Evolutionary conservation across 2,797 vertebrate species (phyloP), one percentile per base, ranked within the genome.

Genomic region (Notolabrus celidotus): DNA sequence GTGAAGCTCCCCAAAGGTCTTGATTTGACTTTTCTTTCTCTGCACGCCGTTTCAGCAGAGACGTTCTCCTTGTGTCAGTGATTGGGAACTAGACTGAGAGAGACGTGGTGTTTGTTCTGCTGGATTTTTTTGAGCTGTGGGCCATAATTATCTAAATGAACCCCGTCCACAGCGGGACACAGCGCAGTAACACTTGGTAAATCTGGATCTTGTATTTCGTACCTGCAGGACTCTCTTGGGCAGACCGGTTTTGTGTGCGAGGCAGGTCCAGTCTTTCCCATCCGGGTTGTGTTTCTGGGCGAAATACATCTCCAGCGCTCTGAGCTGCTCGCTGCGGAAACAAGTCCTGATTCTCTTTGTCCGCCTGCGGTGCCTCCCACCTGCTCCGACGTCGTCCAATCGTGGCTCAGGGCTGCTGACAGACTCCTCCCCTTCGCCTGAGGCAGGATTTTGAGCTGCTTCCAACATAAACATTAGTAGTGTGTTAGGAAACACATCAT

Each of bases 231-330:
- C 93, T 25, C 92, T 89, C 83, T 94, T 94, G 16, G 92, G 92
- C 17, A 94, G 83, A 3, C 93, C 92, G 0, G 93, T 94, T 67
- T 83, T 88, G 27, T 92, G 88, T 0, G 92, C 74, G 0, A 94
- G 90, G 61, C 79, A 84, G 71, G 73, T 92, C 93, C 93, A 94
- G 86, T 94, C 93, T 67, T 92, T 92, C 0, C 93, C 93, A 6
- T 94, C 92, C 0, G 93, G 93, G 54, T 94, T 94, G 74, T 94
- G 93, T 4, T 94, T 94, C 74, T 90, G 88, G 6, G 87, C 78
- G 4, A 94, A 94, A 22, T 92, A 93, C 0, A 89, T 85, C 87
- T 94, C 93, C 77, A 94, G 80, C 5, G 90, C 90, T 57, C 86
- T 6, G 23, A 94, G 88, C 83, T 94, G 93, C 72, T 94, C 92